Base-by-base conservation (phyloP, 1,140 invertebrate species). In the Halictus rubicundus region DNA sequence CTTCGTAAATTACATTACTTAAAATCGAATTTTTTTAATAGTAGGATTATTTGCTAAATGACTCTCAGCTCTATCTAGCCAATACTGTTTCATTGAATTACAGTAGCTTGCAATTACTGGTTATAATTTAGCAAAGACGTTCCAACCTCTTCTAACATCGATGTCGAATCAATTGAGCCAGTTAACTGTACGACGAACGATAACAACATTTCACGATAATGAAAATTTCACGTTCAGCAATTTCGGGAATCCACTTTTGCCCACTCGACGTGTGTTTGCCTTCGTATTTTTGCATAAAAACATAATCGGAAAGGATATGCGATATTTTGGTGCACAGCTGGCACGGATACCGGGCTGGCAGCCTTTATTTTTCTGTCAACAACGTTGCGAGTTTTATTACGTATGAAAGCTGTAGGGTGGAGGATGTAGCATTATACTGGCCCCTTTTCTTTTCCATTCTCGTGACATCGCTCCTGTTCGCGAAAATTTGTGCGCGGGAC, bases 361-460 rank as follows among this genome's bases (percentile, higher is more conserved):
- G 42, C 59, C 70, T 71, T 78, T 78, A 78, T 78, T 78, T 78
- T 71, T 71, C 75, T 78, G 68, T 78, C 68, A 78, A 78, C 75
- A 69, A 59, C 66, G 57, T 8, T 25, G 39, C 59, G 23, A 69
- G 75, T 42, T 78, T 78, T 78, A 78, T 78, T 78, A 71, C 75
- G 25, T 10, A 16, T 19, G 57, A 37, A 14, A 57, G 37, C 19
- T 3, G 37, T 39, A 52, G 19, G 12, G 19, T 37, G 57, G 16
- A 32, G 25, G 16, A n/a, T 37, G 25, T 25, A 23, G 42, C 39
- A 8, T 32, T 32, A 54, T 57, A 8, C 37, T 23, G 14, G 27
- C 12, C 1, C 16, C 59, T 10, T 60, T 57, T 32, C 39, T 27
- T 76, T 10, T 21, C 23, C 37, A 19, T n/a, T 32, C 6, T 5